Conservation (phyloP, 2,797 vertebrate species). For the Pteronotus mesoamericanus region DNA sequence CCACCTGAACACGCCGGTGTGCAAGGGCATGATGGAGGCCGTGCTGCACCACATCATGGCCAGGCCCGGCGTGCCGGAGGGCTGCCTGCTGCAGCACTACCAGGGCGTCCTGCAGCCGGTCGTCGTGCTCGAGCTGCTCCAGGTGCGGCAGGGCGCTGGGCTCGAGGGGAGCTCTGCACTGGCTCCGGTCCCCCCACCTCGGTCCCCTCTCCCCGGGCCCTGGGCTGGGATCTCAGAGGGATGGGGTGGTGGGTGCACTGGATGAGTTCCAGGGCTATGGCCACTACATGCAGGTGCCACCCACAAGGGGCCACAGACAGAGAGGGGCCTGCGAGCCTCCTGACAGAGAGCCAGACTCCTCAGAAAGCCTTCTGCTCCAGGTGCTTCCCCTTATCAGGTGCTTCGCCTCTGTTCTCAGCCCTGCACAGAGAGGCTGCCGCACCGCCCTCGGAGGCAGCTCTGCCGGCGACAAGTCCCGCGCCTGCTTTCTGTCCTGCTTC, state of each 20-base stretch:
- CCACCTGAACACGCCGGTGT: conserved; percentile 89
- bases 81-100: conserved; percentile 88
- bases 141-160: conserved; percentile 80
- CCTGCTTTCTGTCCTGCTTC: background rate
- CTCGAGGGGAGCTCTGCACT: fast-evolving
- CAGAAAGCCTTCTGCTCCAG: too few relatives aligned
- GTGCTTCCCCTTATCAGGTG: fast-evolving
- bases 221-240: background rate
- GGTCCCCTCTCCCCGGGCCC: background rate
- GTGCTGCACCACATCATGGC: conserved; percentile 93
- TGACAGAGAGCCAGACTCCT: background rate
- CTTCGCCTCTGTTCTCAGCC: fast-evolving
- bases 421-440: background rate
- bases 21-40: conserved; percentile 96
- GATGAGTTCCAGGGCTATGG: fast-evolving
- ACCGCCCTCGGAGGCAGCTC: fast-evolving
- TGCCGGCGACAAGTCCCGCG: fast-evolving
- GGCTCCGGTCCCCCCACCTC: too few relatives aligned
- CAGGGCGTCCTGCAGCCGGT: conserved; percentile 89
- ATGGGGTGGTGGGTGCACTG: fast-evolving
- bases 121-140: conserved; percentile 89
- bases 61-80: conserved; percentile 87
- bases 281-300: fast-evolving
- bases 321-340: background rate
- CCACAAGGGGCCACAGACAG: background rate